These are phyloP conservation scores for Phalanger gymnotis DNA, from an alignment of 2,797 vertebrate genomes.

Conservation along the genomic window DNA sequence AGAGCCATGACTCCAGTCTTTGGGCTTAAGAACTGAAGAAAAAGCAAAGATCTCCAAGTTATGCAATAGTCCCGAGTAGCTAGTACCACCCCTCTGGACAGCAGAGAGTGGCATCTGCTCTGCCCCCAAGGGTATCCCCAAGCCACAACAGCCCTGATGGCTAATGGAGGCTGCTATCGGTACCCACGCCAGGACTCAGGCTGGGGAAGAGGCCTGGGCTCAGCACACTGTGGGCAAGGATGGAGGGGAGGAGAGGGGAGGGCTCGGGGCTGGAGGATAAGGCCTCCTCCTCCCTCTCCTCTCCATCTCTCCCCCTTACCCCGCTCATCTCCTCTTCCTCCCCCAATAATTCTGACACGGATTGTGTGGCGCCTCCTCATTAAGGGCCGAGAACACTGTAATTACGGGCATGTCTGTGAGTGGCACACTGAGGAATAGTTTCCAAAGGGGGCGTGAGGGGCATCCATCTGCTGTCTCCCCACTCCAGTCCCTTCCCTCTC, in stretches of 20 bases:
- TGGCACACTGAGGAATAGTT: background rate
- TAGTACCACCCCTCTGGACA: background rate
- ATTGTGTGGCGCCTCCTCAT: background rate
- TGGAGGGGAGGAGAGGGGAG: background rate
- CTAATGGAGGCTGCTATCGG: background rate
- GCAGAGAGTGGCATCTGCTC: background rate
- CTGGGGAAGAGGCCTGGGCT: background rate
- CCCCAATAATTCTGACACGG: background rate
- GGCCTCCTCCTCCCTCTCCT: background rate
- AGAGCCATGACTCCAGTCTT: background rate
- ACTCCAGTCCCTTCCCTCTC: background rate
- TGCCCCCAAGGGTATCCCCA: background rate
- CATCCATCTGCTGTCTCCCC: background rate
- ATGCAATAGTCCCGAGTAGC: accelerated
- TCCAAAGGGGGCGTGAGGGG: background rate
- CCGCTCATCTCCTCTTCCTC: background rate
- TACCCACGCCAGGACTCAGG: background rate
- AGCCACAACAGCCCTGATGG: background rate
- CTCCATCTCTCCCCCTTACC: background rate
- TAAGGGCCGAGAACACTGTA: background rate
- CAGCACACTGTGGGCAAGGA: background rate
- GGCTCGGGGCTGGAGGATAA: background rate
- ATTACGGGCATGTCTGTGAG: background rate
- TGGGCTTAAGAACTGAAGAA: background rate
- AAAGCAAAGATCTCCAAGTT: background rate